Evolutionary conservation across 1,140 invertebrate genomes (phyloP), one percentile per base, ranked within the genome.

Genomic region (Drosophila guanche): DNA sequence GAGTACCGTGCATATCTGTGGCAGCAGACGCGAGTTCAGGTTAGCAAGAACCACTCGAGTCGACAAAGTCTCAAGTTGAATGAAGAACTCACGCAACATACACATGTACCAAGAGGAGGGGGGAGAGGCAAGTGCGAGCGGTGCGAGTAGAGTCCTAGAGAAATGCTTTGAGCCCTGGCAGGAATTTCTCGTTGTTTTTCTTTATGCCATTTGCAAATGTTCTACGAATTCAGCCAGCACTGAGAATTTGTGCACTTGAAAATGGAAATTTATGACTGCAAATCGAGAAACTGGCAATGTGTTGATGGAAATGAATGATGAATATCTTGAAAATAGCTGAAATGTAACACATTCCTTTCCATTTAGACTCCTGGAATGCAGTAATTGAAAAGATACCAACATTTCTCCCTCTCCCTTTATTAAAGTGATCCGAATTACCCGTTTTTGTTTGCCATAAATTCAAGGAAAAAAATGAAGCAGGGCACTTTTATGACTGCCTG

Each of bases 41-140:
- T 80, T 71, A 75, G 69, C 74, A 62, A 54, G 59, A 51, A 68
- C 51, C 74, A 78, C 81, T 88, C 84, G 51, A 88, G 71, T 61
- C 69, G 54, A 56, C 60, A 79, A 79, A 81, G 70, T 74, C 62
- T 67, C 72, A 75, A 75, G 72, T 80, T 76, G 79, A 81, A 78
- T 86, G 80, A 70, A 74, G 63, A 76, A 65, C 81, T 61, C 81
- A 85, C 81, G 81, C 81, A 85, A 80, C 63, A 63, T 69, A 62
- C 59, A 63, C 53, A 37, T 37, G 33, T 33, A 12, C 10, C 48
- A 60, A 54, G 56, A 43, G 52, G 50, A 53, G 41, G 57, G 43
- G 60, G 66, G 57, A 50, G 63, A 52, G 22, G 60, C 16, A 20
- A 20, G 16, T 20, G 33, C 22, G 7, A 2, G 0, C 12, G 37